These are phyloP conservation scores for Seriola rivoliana DNA, from an alignment of 2,113 vertebrate genomes.

Conservation along the genomic window DNA sequence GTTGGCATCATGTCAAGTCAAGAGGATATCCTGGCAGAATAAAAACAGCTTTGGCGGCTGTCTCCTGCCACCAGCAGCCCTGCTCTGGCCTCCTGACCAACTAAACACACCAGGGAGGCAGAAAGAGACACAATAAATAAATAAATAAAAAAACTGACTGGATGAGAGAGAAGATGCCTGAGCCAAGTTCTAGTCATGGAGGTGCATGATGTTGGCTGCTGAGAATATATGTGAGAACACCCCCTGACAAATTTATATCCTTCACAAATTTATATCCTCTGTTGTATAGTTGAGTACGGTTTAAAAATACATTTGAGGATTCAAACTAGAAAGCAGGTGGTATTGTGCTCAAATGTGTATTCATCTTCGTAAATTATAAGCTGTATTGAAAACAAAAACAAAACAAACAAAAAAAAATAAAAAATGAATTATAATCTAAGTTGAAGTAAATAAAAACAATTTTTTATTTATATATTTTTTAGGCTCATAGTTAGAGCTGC, in stretches of 20 bases:
- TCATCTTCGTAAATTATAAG: neutral
- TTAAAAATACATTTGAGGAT: slow-evolving; percentile 17
- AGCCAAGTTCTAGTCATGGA: slow-evolving; percentile 27
- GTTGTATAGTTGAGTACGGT: neutral
- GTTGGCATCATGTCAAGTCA: slow-evolving; percentile 52
- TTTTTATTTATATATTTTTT: no score
- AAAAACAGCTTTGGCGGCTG: slow-evolving; percentile 56
- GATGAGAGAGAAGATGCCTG: slow-evolving; percentile 19
- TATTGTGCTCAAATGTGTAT: slow-evolving; percentile 5
- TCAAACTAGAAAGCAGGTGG: slow-evolving; percentile 20
- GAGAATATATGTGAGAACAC: slow-evolving; percentile 30
- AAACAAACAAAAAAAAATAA: neutral
- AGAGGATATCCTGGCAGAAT: slow-evolving; percentile 56
- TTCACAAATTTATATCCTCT: slow-evolving; percentile 25
- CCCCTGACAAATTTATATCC: slow-evolving; percentile 21
- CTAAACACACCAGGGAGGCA: slow-evolving; percentile 45
- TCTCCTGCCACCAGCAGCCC: slow-evolving; percentile 33
- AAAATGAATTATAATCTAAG: neutral
- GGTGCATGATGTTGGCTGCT: slow-evolving; percentile 22
- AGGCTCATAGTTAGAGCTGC: neutral
- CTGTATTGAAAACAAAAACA: neutral
- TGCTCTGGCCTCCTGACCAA: slow-evolving; percentile 58
- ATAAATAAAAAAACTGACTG: neutral
- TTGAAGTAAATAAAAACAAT: neutral
- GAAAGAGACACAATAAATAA: neutral